phyloP scores from a whole-genome alignment of 2,113 vertebrate species.

The Panthera uncia region DNA sequence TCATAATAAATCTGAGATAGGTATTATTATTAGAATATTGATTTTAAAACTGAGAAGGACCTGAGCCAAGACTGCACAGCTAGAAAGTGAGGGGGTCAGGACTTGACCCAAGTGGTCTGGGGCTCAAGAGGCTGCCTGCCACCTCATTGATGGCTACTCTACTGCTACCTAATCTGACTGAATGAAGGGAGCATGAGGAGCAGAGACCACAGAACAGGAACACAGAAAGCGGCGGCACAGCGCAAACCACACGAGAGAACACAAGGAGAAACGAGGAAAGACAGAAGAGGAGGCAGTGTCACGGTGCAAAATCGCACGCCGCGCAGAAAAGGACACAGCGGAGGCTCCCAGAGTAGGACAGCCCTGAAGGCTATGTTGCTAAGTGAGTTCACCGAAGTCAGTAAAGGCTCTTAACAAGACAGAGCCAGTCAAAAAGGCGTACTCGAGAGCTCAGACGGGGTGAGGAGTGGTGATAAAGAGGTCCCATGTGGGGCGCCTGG shows the following conservation, averaged over 20 bases:
- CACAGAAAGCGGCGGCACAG: not conserved
- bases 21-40: not conserved
- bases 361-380: not conserved
- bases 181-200: not conserved
- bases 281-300: not conserved
- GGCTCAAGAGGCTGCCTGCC: not conserved
- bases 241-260: not conserved
- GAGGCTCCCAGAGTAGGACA: too few relatives aligned
- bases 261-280: not conserved
- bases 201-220: not conserved
- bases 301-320: not conserved
- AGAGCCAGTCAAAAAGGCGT: not conserved
- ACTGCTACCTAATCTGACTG: fast-evolving
- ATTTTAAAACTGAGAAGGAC: not conserved
- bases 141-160: fast-evolving
- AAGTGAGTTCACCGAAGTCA: not conserved
- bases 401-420: not conserved
- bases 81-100: not conserved
- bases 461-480: not conserved
- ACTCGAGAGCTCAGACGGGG: not conserved
- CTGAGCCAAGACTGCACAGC: not conserved
- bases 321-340: fast-evolving
- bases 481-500: too few relatives aligned
- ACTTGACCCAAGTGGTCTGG: not conserved
- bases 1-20: not conserved